These are phyloP conservation scores for Chromobotia macracanthus DNA, from an alignment of 2,797 vertebrate species.

Conservation along the genomic window DNA sequence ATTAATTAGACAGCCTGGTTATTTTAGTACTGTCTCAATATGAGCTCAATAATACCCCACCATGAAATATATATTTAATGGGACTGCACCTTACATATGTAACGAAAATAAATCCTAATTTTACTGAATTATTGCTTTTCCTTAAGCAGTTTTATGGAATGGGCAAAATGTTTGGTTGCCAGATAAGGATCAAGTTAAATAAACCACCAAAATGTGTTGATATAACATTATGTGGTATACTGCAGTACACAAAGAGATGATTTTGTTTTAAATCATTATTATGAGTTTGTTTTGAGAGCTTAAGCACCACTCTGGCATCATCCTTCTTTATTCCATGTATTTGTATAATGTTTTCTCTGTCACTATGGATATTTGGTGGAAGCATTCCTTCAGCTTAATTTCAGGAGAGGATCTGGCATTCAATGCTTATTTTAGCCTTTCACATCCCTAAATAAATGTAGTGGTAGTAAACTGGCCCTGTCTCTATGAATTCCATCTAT, in stretches of 20 bases:
- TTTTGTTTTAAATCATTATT: too few relatives aligned
- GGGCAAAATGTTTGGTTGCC: slow-evolving; percentile 8
- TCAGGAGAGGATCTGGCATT: slow-evolving; percentile 10
- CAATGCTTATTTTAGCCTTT: slow-evolving; percentile 7
- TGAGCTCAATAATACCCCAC: slow-evolving; percentile 26
- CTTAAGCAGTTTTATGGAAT: slow-evolving; percentile 2
- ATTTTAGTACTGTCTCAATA: slow-evolving; percentile 57
- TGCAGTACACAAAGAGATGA: slow-evolving; percentile 3
- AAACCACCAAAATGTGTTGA: background rate
- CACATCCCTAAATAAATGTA: slow-evolving; percentile 9
- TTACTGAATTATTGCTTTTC: slow-evolving; percentile 6
- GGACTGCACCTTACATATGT: background rate
- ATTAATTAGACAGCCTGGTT: slow-evolving; percentile 57
- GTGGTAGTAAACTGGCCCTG: slow-evolving; percentile 4
- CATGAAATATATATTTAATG: slow-evolving; percentile 38
- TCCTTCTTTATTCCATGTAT: slow-evolving; percentile 29
- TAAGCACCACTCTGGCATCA: slow-evolving; percentile 26
- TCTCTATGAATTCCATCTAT: slow-evolving; percentile 4
- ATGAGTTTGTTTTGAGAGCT: slow-evolving; percentile 17
- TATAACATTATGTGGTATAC: background rate
- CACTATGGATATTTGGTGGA: slow-evolving; percentile 41
- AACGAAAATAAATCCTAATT: slow-evolving; percentile 19
- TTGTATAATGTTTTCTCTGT: slow-evolving; percentile 28
- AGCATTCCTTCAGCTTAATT: slow-evolving; percentile 24
- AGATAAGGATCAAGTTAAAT: slow-evolving; percentile 16